phyloP scores from a whole-genome alignment of 2,888 invertebrate genomes.

The Spicauda simplicius region DNA sequence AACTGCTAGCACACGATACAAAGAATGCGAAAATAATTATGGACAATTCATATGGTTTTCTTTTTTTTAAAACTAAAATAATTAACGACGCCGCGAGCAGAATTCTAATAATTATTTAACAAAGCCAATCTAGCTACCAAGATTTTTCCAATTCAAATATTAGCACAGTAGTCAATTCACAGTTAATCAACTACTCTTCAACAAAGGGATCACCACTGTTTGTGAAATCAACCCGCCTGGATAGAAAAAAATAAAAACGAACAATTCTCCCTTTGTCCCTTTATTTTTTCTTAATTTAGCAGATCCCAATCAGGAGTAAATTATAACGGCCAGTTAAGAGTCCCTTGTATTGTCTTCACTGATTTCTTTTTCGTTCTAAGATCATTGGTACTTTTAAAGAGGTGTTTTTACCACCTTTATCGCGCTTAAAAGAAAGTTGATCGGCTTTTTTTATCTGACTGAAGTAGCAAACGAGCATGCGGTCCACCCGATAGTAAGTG shows the following conservation, averaged over 20 bases:
- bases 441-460: too few species aligned
- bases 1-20: too few species aligned
- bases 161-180: conserved; percentile 34
- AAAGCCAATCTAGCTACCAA: too few species aligned
- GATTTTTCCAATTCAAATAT: conserved; percentile 18
- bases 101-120: too few species aligned
- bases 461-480: too few species aligned
- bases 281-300: conserved; percentile 84
- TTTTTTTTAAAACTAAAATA: too few species aligned
- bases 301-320: conserved; percentile 84
- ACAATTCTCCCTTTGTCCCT: conserved; percentile 74
- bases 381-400: conserved; percentile 70
- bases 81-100: too few species aligned
- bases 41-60: too few species aligned
- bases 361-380: conserved; percentile 63
- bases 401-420: conserved; percentile 46
- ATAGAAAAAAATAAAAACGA: conserved; percentile 60
- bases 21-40: too few species aligned
- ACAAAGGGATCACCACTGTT: conserved; percentile 67
- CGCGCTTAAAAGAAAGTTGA: too few species aligned
- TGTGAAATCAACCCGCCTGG: conserved; percentile 77
- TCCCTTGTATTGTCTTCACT: conserved; percentile 73
- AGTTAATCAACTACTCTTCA: conserved; percentile 57
- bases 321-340: conserved; percentile 82
- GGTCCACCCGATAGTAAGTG: too few species aligned